Evolutionary conservation across 2,888 invertebrate species (phyloP).

Genomic region (Cylloceria caligata): DNA sequence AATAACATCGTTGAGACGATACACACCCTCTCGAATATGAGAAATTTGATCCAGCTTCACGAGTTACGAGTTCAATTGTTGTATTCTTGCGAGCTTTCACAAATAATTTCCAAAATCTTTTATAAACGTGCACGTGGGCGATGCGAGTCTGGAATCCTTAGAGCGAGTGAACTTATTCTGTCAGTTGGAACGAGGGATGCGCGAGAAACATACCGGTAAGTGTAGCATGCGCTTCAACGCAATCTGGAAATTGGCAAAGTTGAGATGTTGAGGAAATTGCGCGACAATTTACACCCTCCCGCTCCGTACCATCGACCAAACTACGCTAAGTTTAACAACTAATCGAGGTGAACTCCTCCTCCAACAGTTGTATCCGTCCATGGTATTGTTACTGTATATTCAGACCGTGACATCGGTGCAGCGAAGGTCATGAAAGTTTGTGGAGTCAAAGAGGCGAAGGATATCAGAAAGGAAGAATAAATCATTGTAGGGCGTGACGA

Average conservation of each 20-base stretch:
- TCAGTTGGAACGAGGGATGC: conserved; percentile 6
- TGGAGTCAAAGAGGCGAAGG: not conserved
- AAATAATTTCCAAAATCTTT: conserved; percentile 19
- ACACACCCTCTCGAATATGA: not conserved
- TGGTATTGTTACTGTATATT: conserved; percentile 2
- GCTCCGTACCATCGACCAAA: conserved; percentile 33
- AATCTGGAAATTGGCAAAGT: conserved; percentile 81
- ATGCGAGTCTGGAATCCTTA: not conserved
- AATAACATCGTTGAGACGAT: conserved; percentile 11
- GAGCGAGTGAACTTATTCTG: conserved; percentile 21
- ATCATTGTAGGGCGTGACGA: conserved; percentile 11
- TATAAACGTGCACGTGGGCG: conserved; percentile 20
- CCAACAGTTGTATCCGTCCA: conserved; percentile 14
- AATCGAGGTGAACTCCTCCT: conserved; percentile 58
- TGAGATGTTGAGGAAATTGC: conserved; percentile 77
- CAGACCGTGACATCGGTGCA: conserved; percentile 25
- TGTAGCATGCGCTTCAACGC: conserved; percentile 47
- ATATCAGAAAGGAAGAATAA: not conserved
- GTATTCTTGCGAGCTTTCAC: conserved; percentile 1
- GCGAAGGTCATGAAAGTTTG: conserved; percentile 31
- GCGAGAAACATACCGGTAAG: conserved; percentile 24
- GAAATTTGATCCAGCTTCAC: conserved; percentile 29
- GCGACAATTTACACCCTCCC: conserved; percentile 81
- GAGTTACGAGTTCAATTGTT: conserved; percentile 13
- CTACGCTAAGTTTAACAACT: conserved; percentile 53